Evolutionary conservation across 2,797 vertebrate genomes (phyloP).

Genomic region (Buphagus erythrorhynchus): DNA sequence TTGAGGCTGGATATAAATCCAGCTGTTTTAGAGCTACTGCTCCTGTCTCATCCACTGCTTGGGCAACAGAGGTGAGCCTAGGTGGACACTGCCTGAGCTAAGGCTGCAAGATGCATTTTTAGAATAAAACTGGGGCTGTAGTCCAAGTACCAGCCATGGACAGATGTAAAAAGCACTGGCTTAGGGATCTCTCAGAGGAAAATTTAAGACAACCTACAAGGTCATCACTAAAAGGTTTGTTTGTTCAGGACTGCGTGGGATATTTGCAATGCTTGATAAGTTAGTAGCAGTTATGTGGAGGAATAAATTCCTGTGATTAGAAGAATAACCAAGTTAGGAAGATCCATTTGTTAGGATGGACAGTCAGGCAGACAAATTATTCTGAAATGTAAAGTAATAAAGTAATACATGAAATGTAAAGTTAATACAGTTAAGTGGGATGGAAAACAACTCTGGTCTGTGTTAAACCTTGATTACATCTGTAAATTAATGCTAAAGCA

Average conservation of each 20-base stretch:
- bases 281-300: not conserved
- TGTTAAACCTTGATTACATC: slow-evolving; percentile 13
- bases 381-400: slow-evolving; percentile 12
- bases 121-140: not conserved
- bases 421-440: slow-evolving; percentile 41
- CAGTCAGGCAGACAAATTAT: slow-evolving; percentile 27
- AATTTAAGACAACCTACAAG: not conserved
- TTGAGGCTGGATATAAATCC: not conserved
- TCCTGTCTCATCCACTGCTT: not conserved
- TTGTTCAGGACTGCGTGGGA: not conserved
- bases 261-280: not conserved
- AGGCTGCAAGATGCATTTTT: not conserved
- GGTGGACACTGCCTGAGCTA: not conserved
- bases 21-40: not conserved
- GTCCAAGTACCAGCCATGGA: not conserved
- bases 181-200: not conserved
- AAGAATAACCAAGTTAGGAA: slow-evolving; percentile 10
- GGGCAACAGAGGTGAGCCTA: not conserved
- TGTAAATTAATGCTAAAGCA: slow-evolving; percentile 17
- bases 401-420: slow-evolving; percentile 40
- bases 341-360: slow-evolving; percentile 6
- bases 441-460: slow-evolving; percentile 1
- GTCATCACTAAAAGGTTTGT: not conserved
- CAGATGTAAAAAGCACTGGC: not conserved
- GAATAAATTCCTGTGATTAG: slow-evolving; percentile 45